Percentiles rank a stretch among this genome's conserved stretches.
phyloP scores from a whole-genome alignment of 2,113 vertebrate genomes.

The Origma solitaria region DNA sequence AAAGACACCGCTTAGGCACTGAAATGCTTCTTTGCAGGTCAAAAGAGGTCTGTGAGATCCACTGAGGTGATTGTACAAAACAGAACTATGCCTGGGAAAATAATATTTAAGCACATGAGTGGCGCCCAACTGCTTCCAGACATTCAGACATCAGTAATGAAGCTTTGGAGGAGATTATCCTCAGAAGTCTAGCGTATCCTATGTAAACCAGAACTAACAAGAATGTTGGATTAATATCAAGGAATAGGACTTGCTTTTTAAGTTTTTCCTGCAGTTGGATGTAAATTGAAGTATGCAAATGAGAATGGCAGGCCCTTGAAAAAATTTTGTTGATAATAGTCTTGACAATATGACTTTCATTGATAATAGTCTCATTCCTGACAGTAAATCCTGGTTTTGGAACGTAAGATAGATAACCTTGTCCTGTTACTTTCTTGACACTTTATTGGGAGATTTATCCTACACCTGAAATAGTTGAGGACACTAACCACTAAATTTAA shows the following conservation, averaged over 20 bases:
- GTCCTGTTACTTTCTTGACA: background rate
- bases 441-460: background rate
- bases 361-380: background rate
- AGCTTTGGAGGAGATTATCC: background rate
- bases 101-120: background rate
- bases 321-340: background rate
- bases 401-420: background rate
- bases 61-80: background rate
- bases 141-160: background rate
- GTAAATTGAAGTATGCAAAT: background rate
- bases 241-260: background rate
- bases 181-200: background rate
- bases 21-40: background rate
- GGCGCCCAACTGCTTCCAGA: background rate
- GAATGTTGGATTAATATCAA: background rate
- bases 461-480: background rate
- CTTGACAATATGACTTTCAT: background rate
- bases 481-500: background rate
- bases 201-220: background rate
- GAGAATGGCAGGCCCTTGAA: background rate
- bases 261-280: background rate
- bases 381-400: background rate
- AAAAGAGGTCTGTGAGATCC: background rate
- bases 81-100: background rate
- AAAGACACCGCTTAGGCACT: background rate